phyloP scores from a whole-genome alignment of 1,140 invertebrate genomes.

The Calosoma granatense region DNA sequence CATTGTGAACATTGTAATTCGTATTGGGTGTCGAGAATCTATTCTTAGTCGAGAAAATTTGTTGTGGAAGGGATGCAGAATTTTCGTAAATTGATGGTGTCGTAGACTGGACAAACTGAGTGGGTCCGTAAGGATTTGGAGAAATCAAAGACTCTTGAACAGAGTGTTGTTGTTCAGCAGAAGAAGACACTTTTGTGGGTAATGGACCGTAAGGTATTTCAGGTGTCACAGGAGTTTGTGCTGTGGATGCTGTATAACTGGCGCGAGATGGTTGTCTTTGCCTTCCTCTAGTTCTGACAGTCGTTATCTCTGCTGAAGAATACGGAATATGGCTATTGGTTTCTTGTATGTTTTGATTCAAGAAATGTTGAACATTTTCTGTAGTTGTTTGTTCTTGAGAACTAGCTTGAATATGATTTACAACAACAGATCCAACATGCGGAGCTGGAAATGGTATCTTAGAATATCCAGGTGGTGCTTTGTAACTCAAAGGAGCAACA shows the following conservation, averaged over 20 bases:
- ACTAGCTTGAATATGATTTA: constrained; percentile 30
- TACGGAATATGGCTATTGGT: neutral
- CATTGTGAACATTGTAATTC: too few species aligned
- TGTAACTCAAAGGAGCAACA: constrained; percentile 71
- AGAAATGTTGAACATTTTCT: constrained; percentile 8
- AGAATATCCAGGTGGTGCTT: constrained; percentile 65
- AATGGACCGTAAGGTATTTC: neutral
- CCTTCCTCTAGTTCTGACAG: neutral
- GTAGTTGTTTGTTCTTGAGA: neutral
- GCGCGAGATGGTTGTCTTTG: neutral
- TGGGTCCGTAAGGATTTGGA: constrained; percentile 1
- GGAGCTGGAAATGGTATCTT: constrained; percentile 75
- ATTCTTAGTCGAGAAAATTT: constrained; percentile 5
- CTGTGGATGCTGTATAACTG: neutral
- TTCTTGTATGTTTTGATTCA: constrained; percentile 14
- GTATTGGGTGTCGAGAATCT: neutral
- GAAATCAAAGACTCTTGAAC: neutral
- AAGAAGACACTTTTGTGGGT: neutral
- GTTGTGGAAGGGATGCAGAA: neutral
- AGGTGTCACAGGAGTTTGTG: neutral
- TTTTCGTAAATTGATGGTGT: constrained; percentile 15
- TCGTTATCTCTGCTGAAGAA: neutral
- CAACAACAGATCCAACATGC: constrained; percentile 72
- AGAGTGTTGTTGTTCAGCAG: neutral
- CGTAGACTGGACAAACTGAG: constrained; percentile 10